These are phyloP conservation scores for Phoeniculus purpureus DNA, from an alignment of 2,797 vertebrate species.

Conservation along the genomic window DNA sequence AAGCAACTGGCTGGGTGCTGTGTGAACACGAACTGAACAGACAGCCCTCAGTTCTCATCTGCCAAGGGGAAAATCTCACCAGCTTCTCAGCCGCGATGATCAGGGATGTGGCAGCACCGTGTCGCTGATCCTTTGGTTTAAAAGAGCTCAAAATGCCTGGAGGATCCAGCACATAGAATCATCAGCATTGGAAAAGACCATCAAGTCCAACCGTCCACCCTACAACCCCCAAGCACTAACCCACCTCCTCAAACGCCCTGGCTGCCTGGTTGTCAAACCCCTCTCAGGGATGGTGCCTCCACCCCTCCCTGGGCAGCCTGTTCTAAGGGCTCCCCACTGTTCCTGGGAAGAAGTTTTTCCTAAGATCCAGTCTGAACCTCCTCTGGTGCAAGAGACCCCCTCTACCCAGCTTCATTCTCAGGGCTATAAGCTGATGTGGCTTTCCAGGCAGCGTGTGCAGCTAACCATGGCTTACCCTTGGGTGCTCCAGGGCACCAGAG, in stretches of 20 bases:
- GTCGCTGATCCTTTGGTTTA: neutral
- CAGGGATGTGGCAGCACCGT: neutral
- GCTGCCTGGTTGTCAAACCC: too few relatives aligned
- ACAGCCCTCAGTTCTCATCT: conserved; percentile 5
- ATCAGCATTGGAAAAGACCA: too few relatives aligned
- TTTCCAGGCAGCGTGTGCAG: neutral
- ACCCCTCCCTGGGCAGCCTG: too few relatives aligned
- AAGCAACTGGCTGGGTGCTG: neutral
- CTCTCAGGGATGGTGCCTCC: too few relatives aligned
- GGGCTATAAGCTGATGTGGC: neutral
- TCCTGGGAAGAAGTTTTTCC: too few relatives aligned
- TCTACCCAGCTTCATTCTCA: neutral
- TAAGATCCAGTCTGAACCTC: too few relatives aligned
- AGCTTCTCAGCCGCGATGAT: neutral
- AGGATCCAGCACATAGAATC: neutral
- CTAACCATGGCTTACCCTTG: accelerated
- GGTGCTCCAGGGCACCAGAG: neutral
- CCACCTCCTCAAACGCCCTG: too few relatives aligned
- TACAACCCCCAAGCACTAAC: too few relatives aligned
- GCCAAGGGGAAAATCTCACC: neutral
- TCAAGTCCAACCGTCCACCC: too few relatives aligned
- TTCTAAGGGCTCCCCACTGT: too few relatives aligned
- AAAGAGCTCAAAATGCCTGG: neutral
- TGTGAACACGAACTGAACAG: neutral
- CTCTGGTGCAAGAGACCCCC: too few relatives aligned